Percentiles rank a stretch among this genome's conserved stretches.
Evolutionary conservation across 2,888 invertebrate genomes (phyloP).

Genomic region (Orchestes rusci): DNA sequence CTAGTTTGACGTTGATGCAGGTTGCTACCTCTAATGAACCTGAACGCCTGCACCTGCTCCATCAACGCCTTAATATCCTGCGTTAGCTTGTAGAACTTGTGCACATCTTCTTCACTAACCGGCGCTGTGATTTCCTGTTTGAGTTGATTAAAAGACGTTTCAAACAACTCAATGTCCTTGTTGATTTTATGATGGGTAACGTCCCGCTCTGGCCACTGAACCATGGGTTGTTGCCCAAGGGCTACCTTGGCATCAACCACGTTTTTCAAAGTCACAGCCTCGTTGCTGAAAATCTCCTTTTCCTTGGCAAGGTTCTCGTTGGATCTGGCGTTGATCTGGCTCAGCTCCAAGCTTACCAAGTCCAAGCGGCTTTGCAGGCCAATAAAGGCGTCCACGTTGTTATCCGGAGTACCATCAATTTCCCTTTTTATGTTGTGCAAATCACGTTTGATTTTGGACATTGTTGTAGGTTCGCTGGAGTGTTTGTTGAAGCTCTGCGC

Average conservation of each 20-base stretch:
- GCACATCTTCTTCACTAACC: conserved; percentile 21
- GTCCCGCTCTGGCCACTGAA: conserved; percentile 22
- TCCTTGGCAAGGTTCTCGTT: conserved; percentile 27
- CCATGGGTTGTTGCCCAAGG: conserved; percentile 23
- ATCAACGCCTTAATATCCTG: conserved; percentile 23
- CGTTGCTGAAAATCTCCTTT: conserved; percentile 26
- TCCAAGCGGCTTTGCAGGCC: conserved; percentile 27
- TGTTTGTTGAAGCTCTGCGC: conserved; percentile 26
- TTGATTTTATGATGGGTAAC: too few relatives aligned
- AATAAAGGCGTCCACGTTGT: conserved; percentile 21
- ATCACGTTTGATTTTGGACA: conserved; percentile 25
- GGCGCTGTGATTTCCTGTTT: conserved; percentile 25
- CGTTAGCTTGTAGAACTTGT: conserved; percentile 25
- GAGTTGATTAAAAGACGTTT: conserved; percentile 23
- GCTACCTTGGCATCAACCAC: conserved; percentile 29
- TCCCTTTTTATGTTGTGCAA: conserved; percentile 24
- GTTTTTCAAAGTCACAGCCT: conserved; percentile 27
- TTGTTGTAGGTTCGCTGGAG: conserved; percentile 13
- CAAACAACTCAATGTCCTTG: conserved; percentile 25
- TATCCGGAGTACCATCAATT: conserved; percentile 23
- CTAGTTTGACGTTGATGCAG: conserved; percentile 23
- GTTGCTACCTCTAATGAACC: conserved; percentile 25
- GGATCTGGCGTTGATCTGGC: conserved; percentile 23
- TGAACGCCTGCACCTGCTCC: conserved; percentile 24
- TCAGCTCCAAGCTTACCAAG: conserved; percentile 26